Conservation (phyloP, 1,140 invertebrate species). For the Drosophila neocordata region DNA sequence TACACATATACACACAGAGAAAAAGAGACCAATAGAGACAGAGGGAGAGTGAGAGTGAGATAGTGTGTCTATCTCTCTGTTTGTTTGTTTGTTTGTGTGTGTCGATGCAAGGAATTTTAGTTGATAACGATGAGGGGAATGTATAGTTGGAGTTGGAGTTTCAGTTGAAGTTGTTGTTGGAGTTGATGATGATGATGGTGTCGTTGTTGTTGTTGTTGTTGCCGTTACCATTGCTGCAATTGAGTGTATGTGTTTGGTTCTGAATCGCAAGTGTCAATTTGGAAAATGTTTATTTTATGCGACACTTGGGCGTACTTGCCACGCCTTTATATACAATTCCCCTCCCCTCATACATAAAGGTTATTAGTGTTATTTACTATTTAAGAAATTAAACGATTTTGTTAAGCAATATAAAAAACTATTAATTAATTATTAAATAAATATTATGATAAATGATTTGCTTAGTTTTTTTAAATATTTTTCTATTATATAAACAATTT, state of each 20-base stretch:
- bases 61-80: background rate
- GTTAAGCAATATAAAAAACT: no score
- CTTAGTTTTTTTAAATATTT: no score
- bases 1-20: constrained; percentile 2
- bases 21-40: background rate
- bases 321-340: constrained; percentile 33
- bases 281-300: constrained; percentile 78
- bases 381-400: no score
- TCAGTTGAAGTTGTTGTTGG: constrained; percentile 5
- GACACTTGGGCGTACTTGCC: constrained; percentile 52
- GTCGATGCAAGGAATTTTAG: constrained; percentile 74
- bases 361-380: background rate
- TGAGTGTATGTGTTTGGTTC: constrained; percentile 74
- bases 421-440: no score
- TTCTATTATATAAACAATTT: no score
- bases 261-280: constrained; percentile 80
- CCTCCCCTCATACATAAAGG: background rate
- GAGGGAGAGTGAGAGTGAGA: background rate
- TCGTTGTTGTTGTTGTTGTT: constrained; percentile 17
- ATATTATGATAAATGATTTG: no score
- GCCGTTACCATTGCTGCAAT: constrained; percentile 58
- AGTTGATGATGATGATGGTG: constrained; percentile 11
- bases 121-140: constrained; percentile 61
- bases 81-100: constrained; percentile 40
- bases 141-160: constrained; percentile 37